Evolutionary conservation across 2,113 vertebrate species (phyloP).

Genomic region (Sinocyclocheilus grahami): DNA sequence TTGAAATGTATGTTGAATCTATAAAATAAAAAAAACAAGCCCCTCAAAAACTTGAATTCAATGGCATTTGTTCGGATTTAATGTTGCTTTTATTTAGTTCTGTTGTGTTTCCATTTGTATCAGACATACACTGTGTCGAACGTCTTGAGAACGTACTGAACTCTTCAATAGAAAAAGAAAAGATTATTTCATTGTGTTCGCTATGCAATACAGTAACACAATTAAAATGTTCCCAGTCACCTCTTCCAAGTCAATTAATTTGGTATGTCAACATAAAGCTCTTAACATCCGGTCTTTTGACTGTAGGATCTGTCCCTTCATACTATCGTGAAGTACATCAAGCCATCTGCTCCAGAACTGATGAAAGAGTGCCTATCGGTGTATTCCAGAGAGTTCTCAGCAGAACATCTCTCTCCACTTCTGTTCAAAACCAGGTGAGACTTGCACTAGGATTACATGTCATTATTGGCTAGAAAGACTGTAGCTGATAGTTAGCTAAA

Average conservation of each 20-base stretch:
- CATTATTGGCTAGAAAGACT: neutral
- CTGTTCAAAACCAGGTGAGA: slow-evolving; percentile 73
- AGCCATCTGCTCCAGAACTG: slow-evolving; percentile 72
- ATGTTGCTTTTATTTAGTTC: neutral
- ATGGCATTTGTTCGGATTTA: neutral
- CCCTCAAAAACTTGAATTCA: neutral
- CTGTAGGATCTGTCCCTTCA: slow-evolving; percentile 77
- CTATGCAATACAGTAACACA: neutral
- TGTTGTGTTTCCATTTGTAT: neutral
- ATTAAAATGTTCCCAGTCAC: neutral
- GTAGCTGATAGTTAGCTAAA: neutral
- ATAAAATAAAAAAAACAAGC: too few relatives aligned
- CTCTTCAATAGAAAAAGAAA: neutral
- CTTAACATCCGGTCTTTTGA: neutral
- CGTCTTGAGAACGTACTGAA: neutral
- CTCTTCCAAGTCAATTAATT: neutral
- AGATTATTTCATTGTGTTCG: neutral
- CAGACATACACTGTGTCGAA: too few relatives aligned
- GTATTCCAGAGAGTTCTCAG: slow-evolving; percentile 77
- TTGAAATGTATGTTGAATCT: neutral
- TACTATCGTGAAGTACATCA: slow-evolving; percentile 81
- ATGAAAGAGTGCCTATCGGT: slow-evolving; percentile 73
- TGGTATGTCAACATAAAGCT: neutral
- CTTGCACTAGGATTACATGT: neutral
- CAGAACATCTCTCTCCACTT: slow-evolving; percentile 68